Evolutionary conservation across 2,888 invertebrate genomes (phyloP).

Genomic region (Aporophyla lueneburgensis): DNA sequence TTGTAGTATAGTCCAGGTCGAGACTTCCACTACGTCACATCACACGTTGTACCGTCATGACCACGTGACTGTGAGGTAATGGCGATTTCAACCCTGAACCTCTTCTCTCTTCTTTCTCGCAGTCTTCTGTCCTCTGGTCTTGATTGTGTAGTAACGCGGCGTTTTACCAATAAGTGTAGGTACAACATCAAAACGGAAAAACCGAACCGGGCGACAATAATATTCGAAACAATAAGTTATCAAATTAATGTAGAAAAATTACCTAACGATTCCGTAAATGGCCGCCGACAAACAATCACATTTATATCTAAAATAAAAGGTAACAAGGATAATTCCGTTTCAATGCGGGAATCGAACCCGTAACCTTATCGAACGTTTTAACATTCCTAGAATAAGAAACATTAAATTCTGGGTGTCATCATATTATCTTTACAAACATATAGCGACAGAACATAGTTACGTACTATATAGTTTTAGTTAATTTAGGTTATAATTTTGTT

Average conservation of each 20-base stretch:
- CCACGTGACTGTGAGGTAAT: slow-evolving; percentile 91
- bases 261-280: neutral
- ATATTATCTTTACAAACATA: neutral
- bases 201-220: neutral
- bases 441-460: no score
- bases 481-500: no score
- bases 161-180: neutral
- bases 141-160: neutral
- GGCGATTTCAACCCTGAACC: slow-evolving; percentile 89
- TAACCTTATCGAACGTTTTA: neutral
- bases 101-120: slow-evolving; percentile 70
- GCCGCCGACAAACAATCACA: neutral
- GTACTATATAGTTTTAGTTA: no score
- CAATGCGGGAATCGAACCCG: neutral
- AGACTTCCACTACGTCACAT: slow-evolving; percentile 91
- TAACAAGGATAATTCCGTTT: neutral
- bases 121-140: slow-evolving; percentile 54
- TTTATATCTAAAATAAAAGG: neutral
- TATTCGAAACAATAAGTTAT: neutral
- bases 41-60: slow-evolving; percentile 88
- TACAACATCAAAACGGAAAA: neutral
- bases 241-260: neutral
- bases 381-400: neutral
- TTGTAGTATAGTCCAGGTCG: slow-evolving; percentile 78
- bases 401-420: neutral